Evolutionary conservation across 2,888 invertebrate species (phyloP), one percentile per base, ranked within the genome.

Genomic region (Drosophila neutralis): DNA sequence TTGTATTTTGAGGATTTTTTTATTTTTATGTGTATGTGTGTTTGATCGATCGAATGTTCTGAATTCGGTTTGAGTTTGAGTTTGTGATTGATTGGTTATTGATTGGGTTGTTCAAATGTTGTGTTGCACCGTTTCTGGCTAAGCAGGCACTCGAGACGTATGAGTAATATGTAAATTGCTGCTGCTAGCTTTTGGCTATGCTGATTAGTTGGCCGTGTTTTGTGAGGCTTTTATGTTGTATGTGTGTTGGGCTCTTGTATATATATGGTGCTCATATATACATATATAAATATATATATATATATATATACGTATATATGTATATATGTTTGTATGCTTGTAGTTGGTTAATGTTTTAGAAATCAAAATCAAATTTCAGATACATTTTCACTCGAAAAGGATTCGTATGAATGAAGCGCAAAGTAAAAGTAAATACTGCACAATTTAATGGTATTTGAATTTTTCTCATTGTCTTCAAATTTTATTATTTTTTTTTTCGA

Each of bases 291-390:
- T 67, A 62, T 80, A 42, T 80, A 48, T 67, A 63, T 67, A 62
- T 80, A 38, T 83, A 48, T 69, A 62, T 80, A 38, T 83, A 48
- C 67, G 8, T 69, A 66, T 83, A 42, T 80, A 48, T 69, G 45
- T 45, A 51, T 48, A 40, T 61, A 21, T 58, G 15, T 62, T 33
- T 62, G 31, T 65, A 27, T 57, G 54, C 58, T 49, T 63, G 45
- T 61, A 42, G 56, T 69, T 65, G 38, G 76, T 79, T 74, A 56
- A 62, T 64, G 58, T 72, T 82, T 77, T 64, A 52, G 80, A 85
- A 90, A 92, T 90, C 92, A 92, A 91, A 91, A 92, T 90, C 90
- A 92, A 91, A 92, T 92, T 92, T 91, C 92, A 78, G 81, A 78
- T 80, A 75, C 58, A 68, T 71, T 75, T 76, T 48, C 64, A 64